Conservation (phyloP, 2,113 vertebrate species). For the Scophthalmus maximus region DNA sequence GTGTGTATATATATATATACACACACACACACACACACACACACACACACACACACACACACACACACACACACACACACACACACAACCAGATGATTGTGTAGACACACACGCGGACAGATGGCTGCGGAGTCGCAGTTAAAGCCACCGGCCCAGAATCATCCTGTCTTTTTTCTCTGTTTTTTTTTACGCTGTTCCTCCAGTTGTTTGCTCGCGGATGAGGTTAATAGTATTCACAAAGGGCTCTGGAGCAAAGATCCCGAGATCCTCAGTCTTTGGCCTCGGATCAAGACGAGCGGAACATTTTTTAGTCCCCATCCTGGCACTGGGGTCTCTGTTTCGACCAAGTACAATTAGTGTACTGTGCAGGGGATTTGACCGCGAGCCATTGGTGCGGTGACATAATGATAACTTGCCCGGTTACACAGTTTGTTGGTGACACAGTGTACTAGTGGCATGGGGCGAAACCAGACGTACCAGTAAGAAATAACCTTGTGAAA, state of each 20-base stretch:
- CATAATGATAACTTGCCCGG: conserved; percentile 18
- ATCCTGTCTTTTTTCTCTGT: conserved; percentile 76
- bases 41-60: too few relatives aligned
- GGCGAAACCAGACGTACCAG: conserved; percentile 35
- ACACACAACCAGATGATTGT: conserved; percentile 44
- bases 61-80: conserved; percentile 26
- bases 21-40: background rate
- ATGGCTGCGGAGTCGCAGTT: conserved; percentile 35
- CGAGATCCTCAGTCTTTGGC: conserved; percentile 11
- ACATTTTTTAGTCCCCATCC: background rate
- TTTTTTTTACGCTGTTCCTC: conserved; percentile 55
- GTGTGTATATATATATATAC: too few relatives aligned
- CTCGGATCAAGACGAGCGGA: background rate
- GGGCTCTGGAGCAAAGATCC: background rate
- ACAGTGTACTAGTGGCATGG: background rate
- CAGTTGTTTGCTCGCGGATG: conserved; percentile 51
- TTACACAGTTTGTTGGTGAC: conserved; percentile 22
- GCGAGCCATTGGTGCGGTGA: background rate
- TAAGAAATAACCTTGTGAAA: background rate
- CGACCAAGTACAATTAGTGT: background rate
- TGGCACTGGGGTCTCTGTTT: conserved; percentile 6
- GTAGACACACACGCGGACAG: conserved; percentile 28
- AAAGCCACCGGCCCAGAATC: conserved; percentile 39
- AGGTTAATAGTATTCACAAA: conserved; percentile 9
- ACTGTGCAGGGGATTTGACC: conserved; percentile 28